Evolutionary conservation across 2,797 vertebrate genomes (phyloP), one percentile per base, ranked within the genome.

Genomic region (Sebastes matsubarae): DNA sequence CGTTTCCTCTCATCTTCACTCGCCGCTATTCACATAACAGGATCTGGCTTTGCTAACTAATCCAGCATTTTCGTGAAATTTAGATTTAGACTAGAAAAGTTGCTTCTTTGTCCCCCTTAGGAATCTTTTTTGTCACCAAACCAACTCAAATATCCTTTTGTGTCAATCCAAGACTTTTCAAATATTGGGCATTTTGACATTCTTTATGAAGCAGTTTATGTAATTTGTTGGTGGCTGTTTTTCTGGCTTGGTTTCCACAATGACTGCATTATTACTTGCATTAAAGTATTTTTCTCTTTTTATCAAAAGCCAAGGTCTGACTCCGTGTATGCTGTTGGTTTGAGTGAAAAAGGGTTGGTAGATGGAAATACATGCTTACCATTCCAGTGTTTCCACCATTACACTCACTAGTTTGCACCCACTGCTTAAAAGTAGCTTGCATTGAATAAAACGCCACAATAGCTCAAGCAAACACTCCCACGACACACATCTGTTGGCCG

Each of bases 371-470:
- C 88, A 88, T 88, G 86, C 86, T 80, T 42, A 76, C 68, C 36
- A 84, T 88, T 88, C 58, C 72, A 77, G 64, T 46, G 57, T 87
- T 87, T 81, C 75, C 54, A 72, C 71, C 75, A 68, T 58, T 57
- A 77, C 52, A 69, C 72, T 79, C 65, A 30, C 24, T 78, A 70
- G 59, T 79, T 82, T 52, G 79, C 42, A 83, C 78, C 61, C 67
- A 72, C 70, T 65, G 67, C 68, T 79, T 79, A 72, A 87, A 79
- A 86, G 73, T 82, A 91, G 87, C 89, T 88, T 72, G 74, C 74
- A 87, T 79, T 87, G 72, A 87, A 88, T 91, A 84, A 92, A 93
- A 92, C 60, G 79, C 84, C 73, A 91, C 81, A 85, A 78, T 77
- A 87, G 88, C 87, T 91, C 42, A 86, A 87, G 81, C 79, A 80